Evolutionary conservation across 2,113 vertebrate genomes (phyloP), one percentile per base, ranked within the genome.

Genomic region (Mustela lutreola): DNA sequence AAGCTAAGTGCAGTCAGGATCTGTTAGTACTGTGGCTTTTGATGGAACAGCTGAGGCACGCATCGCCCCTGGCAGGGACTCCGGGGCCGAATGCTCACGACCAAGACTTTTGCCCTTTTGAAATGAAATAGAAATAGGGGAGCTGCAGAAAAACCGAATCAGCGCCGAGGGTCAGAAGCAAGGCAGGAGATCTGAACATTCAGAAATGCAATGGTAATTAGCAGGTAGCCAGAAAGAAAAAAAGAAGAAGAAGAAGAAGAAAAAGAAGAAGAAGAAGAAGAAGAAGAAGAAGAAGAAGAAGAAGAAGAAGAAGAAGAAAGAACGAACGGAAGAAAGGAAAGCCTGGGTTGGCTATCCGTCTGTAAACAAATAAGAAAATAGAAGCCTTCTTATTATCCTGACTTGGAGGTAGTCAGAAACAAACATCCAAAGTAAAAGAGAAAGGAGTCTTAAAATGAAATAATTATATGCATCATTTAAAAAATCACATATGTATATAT

Each of bases 1-100:
- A 99, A 99, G 99, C 99, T 99, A 99, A 99, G 99, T 98, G 99
- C 99, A 99, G 99, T 99, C 99, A 99, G 99, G 99, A 99, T 99
- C 99, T 98, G 99, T 99, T 99, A 99, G 99, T 98, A 98, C 98
- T 90, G 98, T 98, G 98, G 98, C 99, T 99, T 98, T 98, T 99
- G 99, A 99, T 98, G 99, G 98, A 99, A 99, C 99, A 99, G 99
- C 99, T 99, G 99, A 99, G 99, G 99, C 99, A 99, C 99, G 99
- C 99, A 98, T 98, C 95, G 99, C 99, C 99, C 98, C 93, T 99
- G 99, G 99, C 99, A 90, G 97, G 98, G 97, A 99, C 99, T 99
- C 98, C 98, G 97, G 99, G 99, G 99, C 99, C 98, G 98, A 99
- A 97, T 97, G 98, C 99, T 99, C 99, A 96, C 98, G 98, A 98